phyloP scores from a whole-genome alignment of 1,140 invertebrate species.

The Aphaenogaster ashmeadi region DNA sequence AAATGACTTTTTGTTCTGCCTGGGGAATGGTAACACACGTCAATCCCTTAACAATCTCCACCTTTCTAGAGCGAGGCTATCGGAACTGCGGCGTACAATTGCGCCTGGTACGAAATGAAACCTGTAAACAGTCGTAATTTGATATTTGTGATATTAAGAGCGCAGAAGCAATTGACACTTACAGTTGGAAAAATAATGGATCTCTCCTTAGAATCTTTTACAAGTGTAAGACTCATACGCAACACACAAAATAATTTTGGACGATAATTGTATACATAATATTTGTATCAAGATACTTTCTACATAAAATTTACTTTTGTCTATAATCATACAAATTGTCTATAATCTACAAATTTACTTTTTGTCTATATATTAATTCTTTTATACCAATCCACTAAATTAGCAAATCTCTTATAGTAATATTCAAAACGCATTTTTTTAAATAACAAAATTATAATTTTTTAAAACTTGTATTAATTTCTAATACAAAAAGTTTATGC shows the following conservation, averaged over 20 bases:
- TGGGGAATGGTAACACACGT: no score
- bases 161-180: slow-evolving; percentile 63
- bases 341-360: no score
- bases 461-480: background rate
- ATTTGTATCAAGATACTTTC: background rate
- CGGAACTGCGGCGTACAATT: slow-evolving; percentile 47
- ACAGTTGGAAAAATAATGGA: slow-evolving; percentile 70
- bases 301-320: background rate
- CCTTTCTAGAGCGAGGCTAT: slow-evolving; percentile 60
- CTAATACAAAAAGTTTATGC: slow-evolving; percentile 14
- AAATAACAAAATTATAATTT: background rate
- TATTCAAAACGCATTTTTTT: background rate
- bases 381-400: background rate
- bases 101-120: slow-evolving; percentile 64
- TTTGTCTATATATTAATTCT: background rate
- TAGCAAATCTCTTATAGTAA: background rate
- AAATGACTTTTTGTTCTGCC: no score
- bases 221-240: slow-evolving; percentile 58
- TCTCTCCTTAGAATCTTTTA: slow-evolving; percentile 69
- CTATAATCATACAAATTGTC: no score
- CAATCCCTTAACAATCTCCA: background rate
- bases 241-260: slow-evolving; percentile 15
- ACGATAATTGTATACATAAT: slow-evolving; percentile 15
- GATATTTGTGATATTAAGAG: slow-evolving; percentile 62
- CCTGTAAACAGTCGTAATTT: slow-evolving; percentile 55